Percentiles rank a stretch among this genome's conserved stretches.
Evolutionary conservation across 1,140 invertebrate genomes (phyloP).

Genomic region (Doryteuthis pealeii): DNA sequence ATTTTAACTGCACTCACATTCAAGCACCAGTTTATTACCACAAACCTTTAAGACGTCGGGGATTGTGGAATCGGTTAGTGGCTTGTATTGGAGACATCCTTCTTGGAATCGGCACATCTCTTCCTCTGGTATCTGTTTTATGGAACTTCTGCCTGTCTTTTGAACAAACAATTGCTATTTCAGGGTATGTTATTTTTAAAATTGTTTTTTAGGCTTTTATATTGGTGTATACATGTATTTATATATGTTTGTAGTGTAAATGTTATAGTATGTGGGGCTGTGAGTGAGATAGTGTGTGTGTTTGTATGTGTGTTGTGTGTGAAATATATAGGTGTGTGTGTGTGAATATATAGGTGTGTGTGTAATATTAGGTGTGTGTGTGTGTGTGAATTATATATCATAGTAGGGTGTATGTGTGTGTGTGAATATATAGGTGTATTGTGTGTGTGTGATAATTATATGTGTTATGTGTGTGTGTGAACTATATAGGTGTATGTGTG

Average conservation of each 20-base stretch:
- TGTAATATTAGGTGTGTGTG: too few relatives aligned
- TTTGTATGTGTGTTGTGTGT: background rate
- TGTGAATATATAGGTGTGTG: too few relatives aligned
- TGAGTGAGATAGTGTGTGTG: background rate
- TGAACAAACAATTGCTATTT: background rate
- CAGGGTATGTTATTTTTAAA: background rate
- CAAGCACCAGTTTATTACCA: background rate
- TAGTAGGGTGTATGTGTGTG: background rate
- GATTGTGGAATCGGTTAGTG: background rate
- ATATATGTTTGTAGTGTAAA: background rate
- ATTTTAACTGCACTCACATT: slow-evolving; percentile 11
- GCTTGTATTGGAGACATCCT: background rate
- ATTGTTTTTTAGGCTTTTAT: too few relatives aligned
- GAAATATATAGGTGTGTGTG: too few relatives aligned
- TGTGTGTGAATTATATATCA: too few relatives aligned
- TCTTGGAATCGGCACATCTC: background rate
- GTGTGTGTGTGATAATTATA: background rate
- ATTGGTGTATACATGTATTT: background rate
- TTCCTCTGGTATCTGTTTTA: background rate
- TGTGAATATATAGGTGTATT: background rate
- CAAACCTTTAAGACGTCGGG: background rate
- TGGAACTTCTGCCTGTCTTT: background rate
- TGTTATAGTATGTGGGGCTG: background rate
- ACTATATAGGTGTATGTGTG: background rate
- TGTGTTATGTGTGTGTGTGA: background rate